Conservation (phyloP, 2,888 invertebrate species). For the Drosophila mettleri region DNA sequence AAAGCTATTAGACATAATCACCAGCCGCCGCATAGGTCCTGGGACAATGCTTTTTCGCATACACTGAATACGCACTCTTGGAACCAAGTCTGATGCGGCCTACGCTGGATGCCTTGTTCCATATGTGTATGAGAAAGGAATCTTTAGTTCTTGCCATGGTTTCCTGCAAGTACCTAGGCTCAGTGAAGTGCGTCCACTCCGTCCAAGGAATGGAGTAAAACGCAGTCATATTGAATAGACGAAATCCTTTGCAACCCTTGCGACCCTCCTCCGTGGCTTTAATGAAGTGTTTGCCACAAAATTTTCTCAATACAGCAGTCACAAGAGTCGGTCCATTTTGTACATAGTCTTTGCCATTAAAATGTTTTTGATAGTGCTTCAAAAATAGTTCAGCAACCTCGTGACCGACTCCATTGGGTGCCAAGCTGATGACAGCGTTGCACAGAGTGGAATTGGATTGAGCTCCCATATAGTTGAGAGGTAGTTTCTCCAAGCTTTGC, state of each 20-base stretch:
- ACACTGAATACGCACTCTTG: slow-evolving; percentile 73
- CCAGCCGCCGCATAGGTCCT: slow-evolving; percentile 77
- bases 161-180: slow-evolving; percentile 81
- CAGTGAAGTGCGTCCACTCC: slow-evolving; percentile 88
- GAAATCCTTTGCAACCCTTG: slow-evolving; percentile 87
- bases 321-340: slow-evolving; percentile 86
- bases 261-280: slow-evolving; percentile 85
- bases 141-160: slow-evolving; percentile 68
- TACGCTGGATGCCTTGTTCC: slow-evolving; percentile 80
- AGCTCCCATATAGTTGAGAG: slow-evolving; percentile 84
- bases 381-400: slow-evolving; percentile 86
- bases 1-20: slow-evolving; percentile 61
- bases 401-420: slow-evolving; percentile 86
- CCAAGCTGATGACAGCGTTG: slow-evolving; percentile 89
- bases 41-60: slow-evolving; percentile 80
- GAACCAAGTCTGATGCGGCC: slow-evolving; percentile 67
- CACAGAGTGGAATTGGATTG: slow-evolving; percentile 87
- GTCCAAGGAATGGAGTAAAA: slow-evolving; percentile 89
- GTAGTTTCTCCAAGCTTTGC: slow-evolving; percentile 83
- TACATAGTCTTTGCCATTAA: slow-evolving; percentile 87
- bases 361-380: slow-evolving; percentile 86
- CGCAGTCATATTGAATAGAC: slow-evolving; percentile 87
- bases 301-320: slow-evolving; percentile 86
- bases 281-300: slow-evolving; percentile 86
- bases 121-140: slow-evolving; percentile 80